Conservation (phyloP, 2,797 vertebrate genomes). For the Malurus splendens region DNA sequence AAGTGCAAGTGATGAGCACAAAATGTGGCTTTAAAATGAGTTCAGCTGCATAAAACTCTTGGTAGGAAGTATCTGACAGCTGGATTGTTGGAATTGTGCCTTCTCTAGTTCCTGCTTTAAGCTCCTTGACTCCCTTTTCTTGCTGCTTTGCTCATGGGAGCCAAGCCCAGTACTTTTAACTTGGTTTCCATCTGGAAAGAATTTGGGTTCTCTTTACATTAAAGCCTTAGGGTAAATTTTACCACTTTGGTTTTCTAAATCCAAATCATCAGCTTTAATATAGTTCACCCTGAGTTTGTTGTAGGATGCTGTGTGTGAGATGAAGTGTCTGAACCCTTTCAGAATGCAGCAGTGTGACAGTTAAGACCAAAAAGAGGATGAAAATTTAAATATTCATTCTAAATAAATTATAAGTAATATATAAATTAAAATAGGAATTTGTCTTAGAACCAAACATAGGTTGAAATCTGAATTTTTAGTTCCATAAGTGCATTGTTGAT, state of each 20-base stretch:
- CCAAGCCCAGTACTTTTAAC: not conserved
- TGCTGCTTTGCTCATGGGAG: not conserved
- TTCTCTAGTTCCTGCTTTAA: not conserved
- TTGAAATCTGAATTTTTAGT: not conserved
- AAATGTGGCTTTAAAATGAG: not conserved
- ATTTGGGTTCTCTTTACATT: not conserved
- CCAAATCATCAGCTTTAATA: not conserved
- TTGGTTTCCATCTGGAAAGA: not conserved
- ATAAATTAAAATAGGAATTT: not conserved
- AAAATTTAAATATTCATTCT: not conserved
- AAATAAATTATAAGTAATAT: too few relatives aligned
- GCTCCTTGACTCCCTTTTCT: not conserved
- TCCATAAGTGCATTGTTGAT: not conserved
- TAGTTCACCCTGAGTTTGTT: not conserved
- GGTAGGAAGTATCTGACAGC: not conserved
- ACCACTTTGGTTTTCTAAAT: not conserved
- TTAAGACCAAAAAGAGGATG: not conserved
- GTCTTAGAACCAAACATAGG: not conserved
- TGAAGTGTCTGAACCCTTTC: not conserved
- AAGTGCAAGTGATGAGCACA: not conserved
- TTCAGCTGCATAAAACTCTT: not conserved
- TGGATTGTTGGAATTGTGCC: not conserved
- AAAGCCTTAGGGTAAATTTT: not conserved
- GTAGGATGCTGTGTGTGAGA: rapidly evolving
- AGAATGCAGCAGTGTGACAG: not conserved